These are phyloP conservation scores for Gambelia wislizenii DNA, from an alignment of 2,797 vertebrate genomes.

Conservation along the genomic window DNA sequence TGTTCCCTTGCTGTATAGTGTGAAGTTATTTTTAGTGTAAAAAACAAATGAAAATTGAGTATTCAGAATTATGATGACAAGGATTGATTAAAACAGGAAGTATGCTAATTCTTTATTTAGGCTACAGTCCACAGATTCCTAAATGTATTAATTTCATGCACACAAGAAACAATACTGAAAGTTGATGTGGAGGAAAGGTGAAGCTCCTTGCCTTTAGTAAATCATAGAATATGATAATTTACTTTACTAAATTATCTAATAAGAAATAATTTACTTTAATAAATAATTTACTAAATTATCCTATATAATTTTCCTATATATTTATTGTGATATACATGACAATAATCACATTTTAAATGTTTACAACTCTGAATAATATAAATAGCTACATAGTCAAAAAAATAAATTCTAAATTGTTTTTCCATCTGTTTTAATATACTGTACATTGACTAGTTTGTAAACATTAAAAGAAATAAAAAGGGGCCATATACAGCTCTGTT, in stretches of 20 bases:
- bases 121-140: neutral
- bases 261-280: neutral
- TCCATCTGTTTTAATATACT: neutral
- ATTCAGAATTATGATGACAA: neutral
- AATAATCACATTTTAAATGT: neutral
- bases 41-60: neutral
- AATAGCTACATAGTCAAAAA: neutral
- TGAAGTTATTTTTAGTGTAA: no score
- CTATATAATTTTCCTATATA: no score
- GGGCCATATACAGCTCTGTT: neutral
- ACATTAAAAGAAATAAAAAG: neutral
- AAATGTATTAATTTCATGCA: neutral
- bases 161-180: no score
- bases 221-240: neutral
- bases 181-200: neutral
- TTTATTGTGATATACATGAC: neutral
- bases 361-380: neutral
- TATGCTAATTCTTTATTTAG: neutral
- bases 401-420: neutral
- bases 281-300: no score
- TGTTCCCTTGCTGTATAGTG: no score
- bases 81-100: neutral
- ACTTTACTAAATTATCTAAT: neutral
- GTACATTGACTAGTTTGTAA: neutral
- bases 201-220: neutral